Evolutionary conservation across 2,888 invertebrate genomes (phyloP), one percentile per base, ranked within the genome.

Genomic region (Chalcosyrphus nemorum): DNA sequence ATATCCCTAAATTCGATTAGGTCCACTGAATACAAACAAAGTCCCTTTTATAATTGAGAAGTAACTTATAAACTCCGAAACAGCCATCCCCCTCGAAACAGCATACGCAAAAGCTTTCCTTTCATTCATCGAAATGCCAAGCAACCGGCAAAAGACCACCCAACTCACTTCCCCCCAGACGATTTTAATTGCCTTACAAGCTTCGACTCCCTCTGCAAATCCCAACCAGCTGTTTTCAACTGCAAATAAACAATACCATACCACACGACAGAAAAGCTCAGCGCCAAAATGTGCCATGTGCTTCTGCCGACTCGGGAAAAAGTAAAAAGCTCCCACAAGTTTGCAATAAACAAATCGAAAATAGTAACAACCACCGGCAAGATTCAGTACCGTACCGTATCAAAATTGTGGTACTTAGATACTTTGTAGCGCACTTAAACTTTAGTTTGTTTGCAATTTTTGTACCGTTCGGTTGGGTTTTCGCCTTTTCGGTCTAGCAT

Each of bases 371-470:
- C 57, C 13, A 63, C 52, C 81, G 50, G 43, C 66, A 56, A 47
- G 38, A 27, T 3, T 54, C 63, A 63, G 32, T 29, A 47, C 6
- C 65, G 45, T 57, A 61, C 17, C 68, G 59, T 52, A 35, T n/a
- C n/a, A n/a, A 24, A 41, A 52, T 56, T 19, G 24, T 17, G 43
- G 45, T 71, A 54, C 45, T 56, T 61, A 72, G 77, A 71, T 71
- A 65, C 76, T 71, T 71, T 59, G 66, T 59, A 52, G 71, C 71
- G 57, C 56, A 81, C 65, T 71, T 76, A 17, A 43, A 68, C 68
- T 52, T 77, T 50, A 82, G 82, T 82, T 82, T 29, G 77, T 82
- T 74, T 82, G 82, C 77, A 82, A 61, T 77, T 77, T 77, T 63
- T 35, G 82, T 61, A 50, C 77, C 77, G 68, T 41, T 74, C 77